Base-by-base conservation (phyloP, 2,113 vertebrate genomes). In the Raja brachyura region DNA sequence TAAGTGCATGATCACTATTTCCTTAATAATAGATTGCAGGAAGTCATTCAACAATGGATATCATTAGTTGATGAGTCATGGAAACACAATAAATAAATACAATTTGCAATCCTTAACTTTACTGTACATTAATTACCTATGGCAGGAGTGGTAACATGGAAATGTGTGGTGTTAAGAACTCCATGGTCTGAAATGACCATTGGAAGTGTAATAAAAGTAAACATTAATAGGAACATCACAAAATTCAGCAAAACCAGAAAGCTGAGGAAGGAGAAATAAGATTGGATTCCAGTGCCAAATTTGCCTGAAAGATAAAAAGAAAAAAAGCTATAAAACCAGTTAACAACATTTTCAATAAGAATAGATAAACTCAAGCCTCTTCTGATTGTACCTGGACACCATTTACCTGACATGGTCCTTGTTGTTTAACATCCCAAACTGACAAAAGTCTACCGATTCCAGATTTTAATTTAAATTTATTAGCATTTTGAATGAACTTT, bases 191-290 rank as follows among this genome's bases (percentile, higher is more conserved):
- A 96, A 75, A 98, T 90, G 22, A 97, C 94, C 93, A 96, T 94
- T 1, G 98, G 98, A 77, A 99, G 94, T 93, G 96, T 97, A 95
- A 98, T 95, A 93, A 99, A 97, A 94, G 95, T 93, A 94, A 99
- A 99, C 96, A 99, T 97, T 94, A 99, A 94, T 61, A 98, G 93
- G 94, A 99, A 99, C 93, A 98, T 98, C 74, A 98, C 93, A 83
- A 98, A 94, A 94, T 99, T 99, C 94, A 99, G 96, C 93, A 97
- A 78, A 28, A 99, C 98, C 94, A 99, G 95, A 95, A 98, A 99
- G 76, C 98, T 97, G 88, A 99, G 96, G 95, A 99, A 99, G 31
- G 97, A 98, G 95, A 99, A 99, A 94, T 99, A 99, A 14, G 98
- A 98, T 94, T 97, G 96, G 94, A 99, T 97, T 14, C 98, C 98